phyloP scores from a whole-genome alignment of 2,888 invertebrate genomes.

The Ditula angustiorana region DNA sequence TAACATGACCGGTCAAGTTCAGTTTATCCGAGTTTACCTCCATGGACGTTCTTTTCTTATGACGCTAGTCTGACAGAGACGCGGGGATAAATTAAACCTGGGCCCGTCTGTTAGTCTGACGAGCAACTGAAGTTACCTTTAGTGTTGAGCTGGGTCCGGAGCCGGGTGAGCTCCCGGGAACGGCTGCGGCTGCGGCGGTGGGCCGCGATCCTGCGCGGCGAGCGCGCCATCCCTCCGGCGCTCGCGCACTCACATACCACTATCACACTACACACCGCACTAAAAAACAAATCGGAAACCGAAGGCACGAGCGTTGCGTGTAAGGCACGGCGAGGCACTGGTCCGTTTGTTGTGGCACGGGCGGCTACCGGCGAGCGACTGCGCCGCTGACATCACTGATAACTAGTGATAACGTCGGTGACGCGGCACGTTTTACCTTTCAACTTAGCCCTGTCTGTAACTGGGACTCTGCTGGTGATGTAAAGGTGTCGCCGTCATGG shows the following conservation, averaged over 20 bases:
- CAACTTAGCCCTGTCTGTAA: constrained; percentile 9
- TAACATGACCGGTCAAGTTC: too few species aligned
- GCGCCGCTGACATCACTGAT: constrained; percentile 62
- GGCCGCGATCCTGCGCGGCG: constrained; percentile 71
- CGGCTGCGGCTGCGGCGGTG: constrained; percentile 71
- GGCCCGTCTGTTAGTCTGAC: too few species aligned
- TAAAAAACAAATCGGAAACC: constrained; percentile 29
- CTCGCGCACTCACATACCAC: constrained; percentile 44
- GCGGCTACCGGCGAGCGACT: constrained; percentile 43
- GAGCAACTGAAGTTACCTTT: constrained; percentile 62
- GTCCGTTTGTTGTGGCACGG: constrained; percentile 38
- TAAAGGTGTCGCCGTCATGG: constrained; percentile 4
- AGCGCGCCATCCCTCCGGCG: constrained; percentile 73
- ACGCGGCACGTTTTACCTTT: constrained; percentile 28
- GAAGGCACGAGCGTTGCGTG: constrained; percentile 64
- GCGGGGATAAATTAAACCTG: too few species aligned
- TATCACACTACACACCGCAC: constrained; percentile 49
- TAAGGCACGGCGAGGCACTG: constrained; percentile 72
- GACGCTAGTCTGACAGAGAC: too few species aligned
- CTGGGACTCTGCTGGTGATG: not conserved
- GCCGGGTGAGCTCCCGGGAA: constrained; percentile 69
- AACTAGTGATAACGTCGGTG: constrained; percentile 45
- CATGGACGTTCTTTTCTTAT: too few species aligned
- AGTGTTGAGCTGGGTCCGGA: constrained; percentile 71
- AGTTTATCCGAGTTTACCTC: too few species aligned